Evolutionary conservation across 2,113 vertebrate genomes (phyloP), one percentile per base, ranked within the genome.

Genomic region (Casuarius casuarius): DNA sequence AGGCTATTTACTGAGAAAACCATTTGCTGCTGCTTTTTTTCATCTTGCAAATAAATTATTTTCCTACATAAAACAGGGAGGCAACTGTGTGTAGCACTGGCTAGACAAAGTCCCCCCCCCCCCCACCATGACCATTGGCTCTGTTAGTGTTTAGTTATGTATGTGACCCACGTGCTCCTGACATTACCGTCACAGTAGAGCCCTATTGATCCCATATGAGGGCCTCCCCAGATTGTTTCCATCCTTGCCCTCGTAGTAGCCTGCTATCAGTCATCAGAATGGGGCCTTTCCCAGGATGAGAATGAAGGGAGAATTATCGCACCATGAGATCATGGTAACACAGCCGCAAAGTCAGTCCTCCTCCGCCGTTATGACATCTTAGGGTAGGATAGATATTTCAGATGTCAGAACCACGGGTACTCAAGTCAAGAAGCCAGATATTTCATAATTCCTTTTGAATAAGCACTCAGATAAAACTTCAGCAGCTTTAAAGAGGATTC

Each of bases 321-420:
- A 83, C 59, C 65, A 70, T 83, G 92, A 94, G 85, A 76, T 93
- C 92, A 95, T 12, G 15, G 67, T 48, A 79, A 46, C 46, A 38
- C 66, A 73, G 78, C 48, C 78, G 46, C 82, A 79, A 51, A 77
- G n/a, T 52, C 83, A 86, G 76, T 8, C 51, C 48, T 84, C 62
- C 76, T 86, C 67, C 0, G 0, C 67, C 52, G 33, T 65, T 71
- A 35, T 0, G 6, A 91, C 74, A 54, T 52, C 87, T 31, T 6
- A 29, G 40, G 46, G 54, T 19, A 35, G 33, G 40, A 58, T 46
- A 68, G 35, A 62, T 77, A 58, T 52, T 93, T 79, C 78, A 70
- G 23, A 85, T 85, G 80, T 87, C 82, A 90, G 72, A 94, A 46
- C 29, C 25, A 48, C 7, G 66, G 87, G 66, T 59, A 61, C 42